A percentile compares a stretch with the other conserved stretches of the same genome.
Conservation (phyloP, 2,888 invertebrate species). For the Himalopsyche japonica region DNA sequence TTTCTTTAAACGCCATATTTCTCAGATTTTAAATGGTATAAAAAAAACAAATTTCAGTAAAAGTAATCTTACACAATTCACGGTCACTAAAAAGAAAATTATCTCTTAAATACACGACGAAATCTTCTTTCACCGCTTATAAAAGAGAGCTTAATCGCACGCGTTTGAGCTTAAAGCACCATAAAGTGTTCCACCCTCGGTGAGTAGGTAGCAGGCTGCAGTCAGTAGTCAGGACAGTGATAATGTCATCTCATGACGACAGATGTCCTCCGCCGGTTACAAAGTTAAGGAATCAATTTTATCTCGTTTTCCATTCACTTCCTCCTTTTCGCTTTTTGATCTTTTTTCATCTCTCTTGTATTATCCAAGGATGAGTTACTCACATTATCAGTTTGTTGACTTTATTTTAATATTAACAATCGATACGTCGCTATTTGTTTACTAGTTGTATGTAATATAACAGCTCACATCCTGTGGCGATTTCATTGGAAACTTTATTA, state of each 20-base stretch:
- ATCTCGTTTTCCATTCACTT: constrained; percentile 19
- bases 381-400: background rate
- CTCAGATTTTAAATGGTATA: too few relatives aligned
- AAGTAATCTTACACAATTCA: background rate
- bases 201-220: constrained; percentile 13
- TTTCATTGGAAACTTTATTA: too few relatives aligned
- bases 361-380: background rate
- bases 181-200: constrained; percentile 14
- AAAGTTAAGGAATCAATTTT: constrained; percentile 31
- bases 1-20: too few relatives aligned
- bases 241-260: constrained; percentile 23
- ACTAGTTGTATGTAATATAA: too few relatives aligned
- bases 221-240: constrained; percentile 12
- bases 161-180: constrained; percentile 20
- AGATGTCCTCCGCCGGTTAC: constrained; percentile 34
- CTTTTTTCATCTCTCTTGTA: background rate
- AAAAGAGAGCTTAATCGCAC: constrained; percentile 20
- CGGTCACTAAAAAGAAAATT: background rate
- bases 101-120: background rate
- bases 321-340: background rate
- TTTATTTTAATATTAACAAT: background rate
- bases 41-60: too few relatives aligned
- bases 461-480: too few relatives aligned
- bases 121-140: constrained; percentile 5
- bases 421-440: background rate